Conservation (phyloP, 2,113 vertebrate genomes). For the Vombatus ursinus region DNA sequence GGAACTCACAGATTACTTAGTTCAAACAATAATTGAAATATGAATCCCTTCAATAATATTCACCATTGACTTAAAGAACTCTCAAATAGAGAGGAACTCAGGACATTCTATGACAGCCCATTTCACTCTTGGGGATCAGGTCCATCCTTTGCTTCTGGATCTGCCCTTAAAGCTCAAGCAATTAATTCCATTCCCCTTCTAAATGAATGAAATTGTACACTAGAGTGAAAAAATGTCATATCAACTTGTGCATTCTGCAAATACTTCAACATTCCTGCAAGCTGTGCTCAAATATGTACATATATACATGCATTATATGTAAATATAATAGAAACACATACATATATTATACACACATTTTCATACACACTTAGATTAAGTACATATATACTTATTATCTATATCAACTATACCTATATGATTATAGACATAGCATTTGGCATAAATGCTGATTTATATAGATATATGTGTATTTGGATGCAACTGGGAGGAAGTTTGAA, state of each 20-base stretch:
- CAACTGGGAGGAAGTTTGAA: not conserved
- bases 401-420: not conserved
- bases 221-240: not conserved
- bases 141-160: not conserved
- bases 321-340: not conserved
- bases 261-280: not conserved
- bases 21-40: not conserved
- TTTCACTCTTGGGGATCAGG: not conserved
- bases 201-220: not conserved
- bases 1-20: not conserved
- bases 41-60: not conserved
- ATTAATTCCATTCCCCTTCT: not conserved
- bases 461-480: not conserved
- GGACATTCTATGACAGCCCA: not conserved
- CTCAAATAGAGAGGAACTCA: not conserved
- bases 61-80: not conserved
- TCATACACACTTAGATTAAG: no score
- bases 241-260: not conserved
- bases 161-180: not conserved
- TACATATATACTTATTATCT: not conserved
- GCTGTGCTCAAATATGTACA: not conserved
- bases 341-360: not conserved
- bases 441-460: not conserved
- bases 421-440: not conserved
- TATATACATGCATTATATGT: not conserved